Base-by-base conservation (phyloP, 2,888 invertebrate genomes). In the Alentia gelatinosa region DNA sequence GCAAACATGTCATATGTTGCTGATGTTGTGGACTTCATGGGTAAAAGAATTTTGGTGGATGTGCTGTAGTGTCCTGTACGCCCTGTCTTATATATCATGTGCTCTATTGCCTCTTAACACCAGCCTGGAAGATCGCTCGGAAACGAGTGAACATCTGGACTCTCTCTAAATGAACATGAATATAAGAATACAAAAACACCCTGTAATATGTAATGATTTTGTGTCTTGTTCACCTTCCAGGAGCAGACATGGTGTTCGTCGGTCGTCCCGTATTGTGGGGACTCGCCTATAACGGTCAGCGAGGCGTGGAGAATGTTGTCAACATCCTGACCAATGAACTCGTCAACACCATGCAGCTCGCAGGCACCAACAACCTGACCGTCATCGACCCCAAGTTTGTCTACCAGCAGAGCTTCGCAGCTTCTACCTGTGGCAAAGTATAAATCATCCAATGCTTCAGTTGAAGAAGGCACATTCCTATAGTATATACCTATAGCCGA, bases 201-300 rank as follows among this genome's bases (percentile, higher is more conserved):
- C 47, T 19, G 19, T 47, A 12, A 12, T 47, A 47, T 12, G 7
- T 19, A 47, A 12, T 12, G 7, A 12, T 47, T 19, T 47, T 47
- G 47, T 47, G 19, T 47, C 19, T 47, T 47, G 47, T 56, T n/a
- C n/a, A n/a, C 47, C n/a, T 47, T 88, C 1, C 33, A 88, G 88
- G 88, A 12, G 88, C 88, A 9, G 56, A 88, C 30, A 88, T 88
- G 88, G 88, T 88, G n/a, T 88, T 88, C 47, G 56, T 88, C 15
- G 88, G 88, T 1, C 88, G 88, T n/a, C 47, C 88, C 12, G 42
- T 50, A 33, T 4, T 88, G 7, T 89, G 68, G 56, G 89, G 89
- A 19, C 37, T 89, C 5, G 89, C 89, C 12, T n/a, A 56, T 26
- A 30, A 30, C 63, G 89, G 89, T 12, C 89, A 89, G 68, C 12